Percentiles rank a stretch among this genome's conserved stretches.
Evolutionary conservation across 2,113 vertebrate genomes (phyloP).

Genomic region (pig (Sus scrofa)): T2T-Sscrofa CM000830.6:115291001-115291500

Average conservation of each 20-base stretch:
- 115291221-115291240: not conserved
- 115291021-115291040: not conserved
- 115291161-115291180: not conserved
- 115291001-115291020: constrained; percentile 7
- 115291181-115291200: not conserved
- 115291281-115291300: not conserved
- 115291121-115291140: not conserved
- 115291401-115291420: not conserved
- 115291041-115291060: not conserved
- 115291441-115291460: no score
- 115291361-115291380: not conserved
- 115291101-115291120: not conserved
- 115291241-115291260: not conserved
- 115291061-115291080: not conserved
- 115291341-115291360: not conserved
- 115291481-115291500: no score
- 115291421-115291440: not conserved
- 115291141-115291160: constrained; percentile 19
- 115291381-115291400: not conserved
- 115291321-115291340: not conserved
- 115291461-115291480: no score
- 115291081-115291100: not conserved
- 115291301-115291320: no score
- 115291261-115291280: not conserved
- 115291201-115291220: not conserved